Conservation (phyloP, 2,113 vertebrate genomes). For the Planiliza haematocheilus region DNA sequence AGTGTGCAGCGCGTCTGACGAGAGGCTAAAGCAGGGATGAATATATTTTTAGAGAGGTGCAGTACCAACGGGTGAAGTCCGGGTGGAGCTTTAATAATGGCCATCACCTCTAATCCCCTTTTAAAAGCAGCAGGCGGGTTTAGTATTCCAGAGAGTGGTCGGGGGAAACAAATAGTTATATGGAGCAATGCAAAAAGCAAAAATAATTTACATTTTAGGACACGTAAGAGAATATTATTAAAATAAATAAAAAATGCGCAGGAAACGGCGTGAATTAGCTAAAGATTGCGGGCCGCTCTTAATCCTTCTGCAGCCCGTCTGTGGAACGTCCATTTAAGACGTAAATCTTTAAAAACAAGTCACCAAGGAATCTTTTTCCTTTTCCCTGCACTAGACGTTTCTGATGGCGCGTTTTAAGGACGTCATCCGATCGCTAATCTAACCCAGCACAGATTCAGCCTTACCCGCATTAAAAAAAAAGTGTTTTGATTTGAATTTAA, state of each 20-base stretch:
- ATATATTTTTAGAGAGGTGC: constrained; percentile 29
- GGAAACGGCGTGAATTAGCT: no score
- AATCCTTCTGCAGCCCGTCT: no score
- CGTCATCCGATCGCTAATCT: constrained; percentile 8
- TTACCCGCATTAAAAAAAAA: not conserved
- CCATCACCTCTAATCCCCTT: constrained; percentile 39
- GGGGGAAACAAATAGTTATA: not conserved
- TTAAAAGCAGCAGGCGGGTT: constrained; percentile 30
- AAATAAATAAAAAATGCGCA: no score
- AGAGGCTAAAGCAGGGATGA: not conserved
- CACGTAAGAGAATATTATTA: no score
- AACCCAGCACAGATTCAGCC: constrained; percentile 23
- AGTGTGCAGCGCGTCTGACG: no score
- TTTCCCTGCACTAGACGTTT: no score
- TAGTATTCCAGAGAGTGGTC: not conserved
- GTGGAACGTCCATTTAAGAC: no score
- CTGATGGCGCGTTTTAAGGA: no score
- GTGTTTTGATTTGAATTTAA: constrained; percentile 42
- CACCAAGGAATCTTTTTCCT: no score
- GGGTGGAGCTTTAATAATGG: constrained; percentile 23
- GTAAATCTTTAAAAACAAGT: no score
- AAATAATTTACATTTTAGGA: not conserved
- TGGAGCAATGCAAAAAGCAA: not conserved
- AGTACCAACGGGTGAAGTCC: constrained; percentile 13
- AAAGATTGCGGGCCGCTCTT: no score